phyloP scores from a whole-genome alignment of 2,797 vertebrate species.

The Chaetodon trifasciatus region DNA sequence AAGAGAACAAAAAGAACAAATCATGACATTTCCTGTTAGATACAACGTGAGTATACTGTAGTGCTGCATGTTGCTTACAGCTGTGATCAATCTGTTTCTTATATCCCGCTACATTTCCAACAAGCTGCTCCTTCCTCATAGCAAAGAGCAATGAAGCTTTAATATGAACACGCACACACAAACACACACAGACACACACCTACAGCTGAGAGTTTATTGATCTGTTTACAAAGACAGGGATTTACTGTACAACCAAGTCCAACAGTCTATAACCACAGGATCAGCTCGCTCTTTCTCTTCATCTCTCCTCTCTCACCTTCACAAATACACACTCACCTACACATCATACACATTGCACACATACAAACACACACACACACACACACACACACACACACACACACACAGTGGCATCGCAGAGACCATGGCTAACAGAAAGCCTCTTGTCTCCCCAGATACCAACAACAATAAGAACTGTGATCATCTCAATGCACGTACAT shows the following conservation, averaged over 20 bases:
- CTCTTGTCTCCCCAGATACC: slow-evolving; percentile 75
- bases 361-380: slow-evolving; percentile 28
- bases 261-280: slow-evolving; percentile 81
- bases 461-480: slow-evolving; percentile 77
- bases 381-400: too few relatives aligned
- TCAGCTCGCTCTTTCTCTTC: slow-evolving; percentile 72
- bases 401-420: slow-evolving; percentile 51
- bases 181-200: slow-evolving; percentile 39
- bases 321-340: slow-evolving; percentile 5
- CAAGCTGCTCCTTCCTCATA: slow-evolving; percentile 38
- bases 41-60: slow-evolving; percentile 22
- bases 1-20: slow-evolving; percentile 37
- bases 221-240: slow-evolving; percentile 85
- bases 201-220: slow-evolving; percentile 79
- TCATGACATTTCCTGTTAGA: slow-evolving; percentile 24
- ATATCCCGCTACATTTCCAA: slow-evolving; percentile 37
- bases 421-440: slow-evolving; percentile 74
- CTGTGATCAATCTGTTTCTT: slow-evolving; percentile 60
- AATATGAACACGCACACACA: slow-evolving; percentile 24
- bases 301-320: slow-evolving; percentile 51
- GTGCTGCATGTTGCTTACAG: slow-evolving; percentile 28
- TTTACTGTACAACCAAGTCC: slow-evolving; percentile 82
- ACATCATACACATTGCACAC: slow-evolving; percentile 32
- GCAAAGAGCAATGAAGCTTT: slow-evolving; percentile 47
- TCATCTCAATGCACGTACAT: slow-evolving; percentile 63